A percentile compares a stretch with the other conserved stretches of the same genome.
Conservation (phyloP, 2,797 vertebrate species). For the Sebastes ruberrimus region DNA sequence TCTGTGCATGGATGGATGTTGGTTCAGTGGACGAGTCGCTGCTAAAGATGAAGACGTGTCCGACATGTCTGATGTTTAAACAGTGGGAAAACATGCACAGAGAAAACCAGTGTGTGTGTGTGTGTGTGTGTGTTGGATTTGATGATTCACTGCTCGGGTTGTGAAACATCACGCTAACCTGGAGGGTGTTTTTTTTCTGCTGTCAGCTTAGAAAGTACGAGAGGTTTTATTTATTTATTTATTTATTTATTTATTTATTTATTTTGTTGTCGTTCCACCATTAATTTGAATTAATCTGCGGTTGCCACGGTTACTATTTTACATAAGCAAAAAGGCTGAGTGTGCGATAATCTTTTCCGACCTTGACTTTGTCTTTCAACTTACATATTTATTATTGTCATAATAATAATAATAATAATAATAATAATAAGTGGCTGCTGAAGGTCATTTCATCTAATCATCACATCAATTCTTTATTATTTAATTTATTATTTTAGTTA, state of each 20-base stretch:
- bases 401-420: too few relatives aligned
- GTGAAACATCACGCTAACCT: slow-evolving; percentile 56
- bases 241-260: neutral
- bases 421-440: neutral
- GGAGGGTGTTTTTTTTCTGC: slow-evolving; percentile 10
- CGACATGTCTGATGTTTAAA: neutral
- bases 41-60: neutral
- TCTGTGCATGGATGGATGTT: neutral
- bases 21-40: neutral
- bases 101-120: neutral
- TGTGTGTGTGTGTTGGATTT: neutral
- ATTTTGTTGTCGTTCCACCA: too few relatives aligned
- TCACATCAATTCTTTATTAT: neutral
- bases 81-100: neutral
- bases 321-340: neutral
- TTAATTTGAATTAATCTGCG: neutral
- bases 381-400: neutral
- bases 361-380: neutral
- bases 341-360: neutral
- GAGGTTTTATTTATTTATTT: neutral
- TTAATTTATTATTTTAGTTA: too few relatives aligned
- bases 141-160: slow-evolving; percentile 56
- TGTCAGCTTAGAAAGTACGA: neutral
- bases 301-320: slow-evolving; percentile 9
- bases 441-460: neutral